Base-by-base conservation (phyloP, 2,888 invertebrate species). In the Tenthredo amoena region DNA sequence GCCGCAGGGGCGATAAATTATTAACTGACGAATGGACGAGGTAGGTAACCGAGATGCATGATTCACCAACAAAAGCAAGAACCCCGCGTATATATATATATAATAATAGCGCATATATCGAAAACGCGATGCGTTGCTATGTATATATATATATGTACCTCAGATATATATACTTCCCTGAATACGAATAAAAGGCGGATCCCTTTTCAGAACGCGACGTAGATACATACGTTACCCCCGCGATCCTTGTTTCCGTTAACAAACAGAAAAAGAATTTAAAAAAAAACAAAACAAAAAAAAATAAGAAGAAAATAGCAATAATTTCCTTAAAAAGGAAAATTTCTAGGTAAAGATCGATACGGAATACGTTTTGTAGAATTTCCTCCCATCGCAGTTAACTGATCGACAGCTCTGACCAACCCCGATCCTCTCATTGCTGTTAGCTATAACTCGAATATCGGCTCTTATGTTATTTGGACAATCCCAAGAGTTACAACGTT, bases 31-130 rank as follows among this genome's bases (percentile, higher is more conserved):
- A 81, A 81, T 81, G 62, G 81, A 81, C 21, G 58, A 81, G 81
- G 62, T 34, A 58, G 55, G 77, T 62, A 81, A 62, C 58, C 58
- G 81, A 81, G 58, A 58, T 81, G 40, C 58, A 58, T 81, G 81
- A 58, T 81, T 81, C 81, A 81, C 62, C 21, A 81, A 81, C 81
- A 81, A 81, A 50, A 21, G 58, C 81, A 81, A 81, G 58, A 81
- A 81, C 58, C 10, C 58, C 26, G 26, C 26, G 26, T 26, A 26
- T 62, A 62, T 62, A 62, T 1, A 1, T 26, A 26, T 62, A 62
- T 62, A 62, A 72, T 40, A 55, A 72, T 21, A 34, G 40, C 5
- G 21, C 31, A 76, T 26, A 6, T n/a, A 76, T 47, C 10, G 6
- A 43, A 47, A 12, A 10, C 37, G 12, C 71, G 7, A 37, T n/a